phyloP scores from a whole-genome alignment of 2,113 vertebrate species.

The Nanger granti region DNA sequence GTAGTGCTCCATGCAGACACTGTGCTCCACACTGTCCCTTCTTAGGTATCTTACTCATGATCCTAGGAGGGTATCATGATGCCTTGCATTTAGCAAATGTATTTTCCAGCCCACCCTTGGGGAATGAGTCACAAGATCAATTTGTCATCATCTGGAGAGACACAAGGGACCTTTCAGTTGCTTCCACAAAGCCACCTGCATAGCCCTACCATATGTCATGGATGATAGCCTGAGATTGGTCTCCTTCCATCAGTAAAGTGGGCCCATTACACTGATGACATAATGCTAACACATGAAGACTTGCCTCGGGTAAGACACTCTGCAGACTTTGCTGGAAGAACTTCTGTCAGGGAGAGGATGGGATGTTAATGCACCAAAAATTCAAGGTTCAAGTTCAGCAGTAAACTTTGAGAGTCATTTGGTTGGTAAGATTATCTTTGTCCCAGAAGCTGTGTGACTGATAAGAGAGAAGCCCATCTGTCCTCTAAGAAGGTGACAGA shows the following conservation, averaged over 20 bases:
- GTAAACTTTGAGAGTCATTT: not conserved
- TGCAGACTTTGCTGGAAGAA: not conserved
- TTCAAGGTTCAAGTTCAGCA: not conserved
- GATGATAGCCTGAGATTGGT: not conserved
- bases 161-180: not conserved
- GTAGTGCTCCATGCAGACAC: not conserved
- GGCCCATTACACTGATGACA: not conserved
- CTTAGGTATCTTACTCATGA: not conserved
- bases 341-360: not conserved
- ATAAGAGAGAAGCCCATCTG: too few species aligned
- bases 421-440: not conserved
- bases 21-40: not conserved
- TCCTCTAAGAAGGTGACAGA: not conserved
- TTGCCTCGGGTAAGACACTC: not conserved
- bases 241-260: not conserved
- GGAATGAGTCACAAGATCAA: not conserved
- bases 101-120: not conserved
- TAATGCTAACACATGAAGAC: not conserved
- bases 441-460: not conserved
- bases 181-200: not conserved
- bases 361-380: not conserved
- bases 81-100: not conserved
- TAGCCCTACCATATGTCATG: not conserved
- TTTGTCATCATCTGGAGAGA: not conserved
- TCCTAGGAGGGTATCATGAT: not conserved